Base-by-base conservation (phyloP, 2,113 vertebrate species). In the Thamnophis sirtalis region DNA sequence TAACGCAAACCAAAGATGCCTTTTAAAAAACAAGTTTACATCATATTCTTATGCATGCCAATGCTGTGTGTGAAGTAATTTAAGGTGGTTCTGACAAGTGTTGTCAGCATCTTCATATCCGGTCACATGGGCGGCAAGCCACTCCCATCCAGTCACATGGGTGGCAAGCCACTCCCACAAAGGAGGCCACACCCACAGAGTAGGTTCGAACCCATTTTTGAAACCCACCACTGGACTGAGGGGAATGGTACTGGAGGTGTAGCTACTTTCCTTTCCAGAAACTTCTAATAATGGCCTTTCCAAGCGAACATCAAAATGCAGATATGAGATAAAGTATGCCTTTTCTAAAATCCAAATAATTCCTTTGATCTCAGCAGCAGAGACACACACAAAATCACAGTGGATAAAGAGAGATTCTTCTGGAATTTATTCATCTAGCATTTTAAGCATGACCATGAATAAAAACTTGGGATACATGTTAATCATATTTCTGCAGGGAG, bases 401-500 rank as follows among this genome's bases (percentile, higher is more conserved):
- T 88, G 54, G 80, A 90, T 87, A 63, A 94, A 80, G 54, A 51
- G 89, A 19, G 26, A n/a, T 86, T 13, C 4, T 91, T 90, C 33
- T 87, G 51, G 88, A 91, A 93, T 92, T 92, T 92, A 54, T 85
- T 89, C 91, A 92, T 87, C 73, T 93, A 93, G 55, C 93, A 93
- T 84, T 94, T 94, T 93, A 94, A 93, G 43, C 92, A 33, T 15
- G 63, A 43, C 56, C 92, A 92, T 93, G 92, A 94, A 89, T 60
- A 84, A 86, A 87, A 90, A 17, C 8, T 26, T 33, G 49, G 80
- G 85, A 15, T 63, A 5, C 56, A 84, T 58, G 48, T 93, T 94
- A 89, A 56, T 93, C 92, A 91, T 0, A 0, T 84, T 89, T 90
- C 89, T 84, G 68, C 58, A 88, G 58, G 15, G 63, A 60, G 93